Conservation (phyloP, 2,797 vertebrate genomes). For the Urophycis tenuis region DNA sequence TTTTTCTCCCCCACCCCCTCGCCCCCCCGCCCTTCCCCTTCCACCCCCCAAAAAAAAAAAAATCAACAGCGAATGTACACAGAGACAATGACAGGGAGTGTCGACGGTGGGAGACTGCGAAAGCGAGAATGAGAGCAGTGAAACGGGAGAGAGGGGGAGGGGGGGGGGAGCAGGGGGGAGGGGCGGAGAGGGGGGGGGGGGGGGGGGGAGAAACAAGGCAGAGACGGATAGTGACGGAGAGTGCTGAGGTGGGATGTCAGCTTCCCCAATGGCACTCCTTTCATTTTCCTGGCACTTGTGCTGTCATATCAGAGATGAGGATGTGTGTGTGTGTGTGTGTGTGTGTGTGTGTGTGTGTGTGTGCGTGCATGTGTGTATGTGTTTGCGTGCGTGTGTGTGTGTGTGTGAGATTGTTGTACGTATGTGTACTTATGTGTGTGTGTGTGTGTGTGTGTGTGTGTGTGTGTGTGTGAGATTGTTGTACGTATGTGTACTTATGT, state of each 20-base stretch:
- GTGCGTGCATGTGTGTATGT: too few relatives aligned
- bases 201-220: not conserved
- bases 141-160: not conserved
- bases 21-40: too few relatives aligned
- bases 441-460: too few relatives aligned
- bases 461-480: too few relatives aligned
- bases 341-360: not conserved
- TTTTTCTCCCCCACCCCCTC: too few relatives aligned
- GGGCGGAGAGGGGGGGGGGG: not conserved
- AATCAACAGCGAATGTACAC: slow-evolving; percentile 1
- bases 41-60: too few relatives aligned
- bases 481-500: not conserved
- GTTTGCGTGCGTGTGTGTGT: too few relatives aligned
- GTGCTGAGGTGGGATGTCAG: slow-evolving; percentile 10
- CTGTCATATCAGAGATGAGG: not conserved
- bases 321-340: not conserved
- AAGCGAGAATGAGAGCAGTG: slow-evolving; percentile 35
- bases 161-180: not conserved
- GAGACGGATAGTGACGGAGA: not conserved
- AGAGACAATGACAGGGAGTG: slow-evolving; percentile 48
- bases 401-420: too few relatives aligned
- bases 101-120: slow-evolving; percentile 29
- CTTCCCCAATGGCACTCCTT: slow-evolving; percentile 1
- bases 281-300: slow-evolving; percentile 1
- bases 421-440: too few relatives aligned